phyloP scores from a whole-genome alignment of 2,888 invertebrate species.

The Uloborus plumipes region DNA sequence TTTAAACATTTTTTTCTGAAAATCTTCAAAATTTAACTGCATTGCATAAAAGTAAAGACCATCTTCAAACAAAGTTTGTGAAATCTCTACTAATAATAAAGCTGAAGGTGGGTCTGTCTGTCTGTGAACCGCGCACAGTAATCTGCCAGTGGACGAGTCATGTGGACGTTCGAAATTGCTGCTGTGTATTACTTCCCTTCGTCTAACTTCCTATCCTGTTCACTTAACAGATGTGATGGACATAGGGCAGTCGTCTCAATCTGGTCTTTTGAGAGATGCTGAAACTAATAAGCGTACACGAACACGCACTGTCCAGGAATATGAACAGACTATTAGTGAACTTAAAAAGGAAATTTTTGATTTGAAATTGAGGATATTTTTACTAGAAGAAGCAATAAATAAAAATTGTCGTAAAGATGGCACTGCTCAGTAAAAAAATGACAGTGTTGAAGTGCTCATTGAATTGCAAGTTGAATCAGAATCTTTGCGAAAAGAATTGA shows the following conservation, averaged over 20 bases:
- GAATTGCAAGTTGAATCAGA: no score
- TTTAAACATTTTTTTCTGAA: no score
- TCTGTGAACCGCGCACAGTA: no score
- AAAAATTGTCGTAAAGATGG: slow-evolving; percentile 20
- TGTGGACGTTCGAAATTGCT: no score
- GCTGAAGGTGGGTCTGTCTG: no score
- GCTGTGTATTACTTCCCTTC: no score
- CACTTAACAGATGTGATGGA: slow-evolving; percentile 48
- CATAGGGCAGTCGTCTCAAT: slow-evolving; percentile 26
- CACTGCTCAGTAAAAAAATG: slow-evolving; percentile 15
- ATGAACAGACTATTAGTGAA: slow-evolving; percentile 74
- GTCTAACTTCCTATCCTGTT: slow-evolving; percentile 43
- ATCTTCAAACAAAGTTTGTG: no score
- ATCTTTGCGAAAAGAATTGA: no score
- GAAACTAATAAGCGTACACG: slow-evolving; percentile 37
- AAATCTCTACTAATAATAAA: no score
- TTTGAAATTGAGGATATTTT: slow-evolving; percentile 89
- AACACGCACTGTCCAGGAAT: slow-evolving; percentile 54
- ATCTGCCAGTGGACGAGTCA: no score
- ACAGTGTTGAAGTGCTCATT: slow-evolving; percentile 28
- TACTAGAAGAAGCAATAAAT: slow-evolving; percentile 77
- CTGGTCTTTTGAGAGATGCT: slow-evolving; percentile 15
- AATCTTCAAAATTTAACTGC: no score
- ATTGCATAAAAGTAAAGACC: no score
- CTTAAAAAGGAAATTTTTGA: slow-evolving; percentile 93